These are phyloP conservation scores for Cyclophora albipunctata DNA, from an alignment of 2,888 invertebrate species.

Conservation along the genomic window DNA sequence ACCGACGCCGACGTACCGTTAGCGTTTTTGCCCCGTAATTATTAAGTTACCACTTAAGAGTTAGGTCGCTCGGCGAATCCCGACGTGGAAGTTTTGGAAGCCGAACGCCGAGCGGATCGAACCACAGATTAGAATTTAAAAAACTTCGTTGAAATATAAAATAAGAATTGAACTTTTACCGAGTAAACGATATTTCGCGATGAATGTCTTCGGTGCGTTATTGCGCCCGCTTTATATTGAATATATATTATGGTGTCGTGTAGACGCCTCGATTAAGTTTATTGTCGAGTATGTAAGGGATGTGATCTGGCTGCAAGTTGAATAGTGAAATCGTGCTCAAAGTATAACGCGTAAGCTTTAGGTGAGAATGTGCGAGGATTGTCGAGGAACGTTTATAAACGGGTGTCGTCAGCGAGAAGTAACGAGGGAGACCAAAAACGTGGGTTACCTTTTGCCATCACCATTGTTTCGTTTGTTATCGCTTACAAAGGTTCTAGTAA, in stretches of 20 bases:
- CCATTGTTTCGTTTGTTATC: constrained; percentile 49
- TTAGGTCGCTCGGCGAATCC: constrained; percentile 63
- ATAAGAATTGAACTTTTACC: constrained; percentile 70
- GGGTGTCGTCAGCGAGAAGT: constrained; percentile 33
- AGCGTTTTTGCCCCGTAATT: constrained; percentile 70
- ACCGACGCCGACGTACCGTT: constrained; percentile 45
- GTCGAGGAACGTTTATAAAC: constrained; percentile 20
- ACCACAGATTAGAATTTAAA: constrained; percentile 65
- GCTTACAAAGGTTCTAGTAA: constrained; percentile 39
- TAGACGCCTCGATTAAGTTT: constrained; percentile 68
- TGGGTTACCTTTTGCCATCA: constrained; percentile 73
- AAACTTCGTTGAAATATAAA: constrained; percentile 63
- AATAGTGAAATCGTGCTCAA: constrained; percentile 57
- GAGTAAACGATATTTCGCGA: constrained; percentile 71
- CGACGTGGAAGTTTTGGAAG: constrained; percentile 38
- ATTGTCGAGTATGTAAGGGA: constrained; percentile 54
- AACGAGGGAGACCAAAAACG: constrained; percentile 66
- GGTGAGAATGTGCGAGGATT: constrained; percentile 35
- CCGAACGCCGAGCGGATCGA: constrained; percentile 49
- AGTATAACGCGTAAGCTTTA: constrained; percentile 50
- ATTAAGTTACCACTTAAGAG: constrained; percentile 73
- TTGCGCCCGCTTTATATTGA: constrained; percentile 61
- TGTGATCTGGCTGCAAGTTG: constrained; percentile 57
- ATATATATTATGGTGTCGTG: constrained; percentile 65
- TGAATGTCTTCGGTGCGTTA: constrained; percentile 66